Evolutionary conservation across 2,797 vertebrate species (phyloP).

Genomic region (Eulemur albifrons): DNA sequence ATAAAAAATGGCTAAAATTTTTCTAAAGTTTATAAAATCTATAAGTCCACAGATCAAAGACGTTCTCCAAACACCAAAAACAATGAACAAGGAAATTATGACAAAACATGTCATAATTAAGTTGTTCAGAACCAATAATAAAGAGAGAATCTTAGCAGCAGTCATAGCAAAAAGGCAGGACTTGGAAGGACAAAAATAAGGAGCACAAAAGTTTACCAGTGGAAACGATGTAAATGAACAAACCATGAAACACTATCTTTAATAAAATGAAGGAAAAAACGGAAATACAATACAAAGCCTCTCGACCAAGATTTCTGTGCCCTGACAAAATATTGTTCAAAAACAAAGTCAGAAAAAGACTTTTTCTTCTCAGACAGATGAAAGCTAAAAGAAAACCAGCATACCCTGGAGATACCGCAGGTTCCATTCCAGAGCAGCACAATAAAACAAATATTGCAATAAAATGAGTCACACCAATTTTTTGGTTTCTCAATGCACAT

Average conservation of each 20-base stretch:
- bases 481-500: background rate
- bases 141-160: background rate
- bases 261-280: background rate
- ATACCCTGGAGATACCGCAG: background rate
- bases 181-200: background rate
- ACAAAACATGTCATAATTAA: background rate
- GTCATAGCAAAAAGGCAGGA: background rate
- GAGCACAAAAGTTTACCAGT: background rate
- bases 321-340: background rate
- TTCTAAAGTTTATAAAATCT: background rate
- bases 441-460: background rate
- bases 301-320: background rate
- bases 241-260: background rate
- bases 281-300: background rate
- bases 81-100: background rate
- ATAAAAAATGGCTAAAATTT: background rate
- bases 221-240: background rate
- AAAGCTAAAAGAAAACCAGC: background rate
- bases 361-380: background rate
- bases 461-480: background rate
- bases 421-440: background rate
- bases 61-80: background rate
- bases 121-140: background rate
- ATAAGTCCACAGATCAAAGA: background rate
- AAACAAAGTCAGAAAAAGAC: background rate